Evolutionary conservation across 2,113 vertebrate species (phyloP), one percentile per base, ranked within the genome.

Genomic region (Formicarius rufipectus): DNA sequence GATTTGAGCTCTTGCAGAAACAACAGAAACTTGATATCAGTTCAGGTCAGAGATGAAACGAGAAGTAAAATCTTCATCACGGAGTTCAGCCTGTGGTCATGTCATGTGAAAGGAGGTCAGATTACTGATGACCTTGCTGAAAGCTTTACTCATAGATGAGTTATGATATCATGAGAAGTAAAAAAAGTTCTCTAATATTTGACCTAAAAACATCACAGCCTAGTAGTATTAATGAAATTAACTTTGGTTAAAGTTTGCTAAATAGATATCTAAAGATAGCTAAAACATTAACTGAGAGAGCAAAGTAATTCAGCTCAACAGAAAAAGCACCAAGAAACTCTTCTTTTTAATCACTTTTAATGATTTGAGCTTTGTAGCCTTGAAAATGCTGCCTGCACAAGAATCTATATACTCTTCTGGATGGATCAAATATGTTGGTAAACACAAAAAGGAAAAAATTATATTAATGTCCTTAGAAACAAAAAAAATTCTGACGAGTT

Each of bases 1-100:
- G 87, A 86, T 85, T 87, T 96, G 96, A 96, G 88, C 77, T 95
- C 96, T 89, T 96, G 97, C 96, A 97, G 97, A 96, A 97, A 97
- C 93, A 96, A 94, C 8, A 8, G 97, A 97, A 97, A 97, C 55
- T 84, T 92, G 88, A 28, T 97, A 97, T 84, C 90, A 68, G 81
- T 94, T 95, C 88, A 96, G 88, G 97, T 96, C 74, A 91, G 96
- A 74, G 85, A 95, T 81, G 72, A 87, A 96, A 87, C 40, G 77
- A 96, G 83, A 84, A 90, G 89, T 77, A 83, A 97, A 90, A 42
- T 86, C 95, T 95, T 90, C 84, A 55, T 39, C 72, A 79, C 77
- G 42, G 87, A 59, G 95, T 96, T 98, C 95, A 97, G 93, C 31
- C 56, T 95, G 91, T 95, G 98, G 96, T 95, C 96, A 92, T 2